Conservation (phyloP, 2,113 vertebrate species). For the Stigmatopora nigra region DNA sequence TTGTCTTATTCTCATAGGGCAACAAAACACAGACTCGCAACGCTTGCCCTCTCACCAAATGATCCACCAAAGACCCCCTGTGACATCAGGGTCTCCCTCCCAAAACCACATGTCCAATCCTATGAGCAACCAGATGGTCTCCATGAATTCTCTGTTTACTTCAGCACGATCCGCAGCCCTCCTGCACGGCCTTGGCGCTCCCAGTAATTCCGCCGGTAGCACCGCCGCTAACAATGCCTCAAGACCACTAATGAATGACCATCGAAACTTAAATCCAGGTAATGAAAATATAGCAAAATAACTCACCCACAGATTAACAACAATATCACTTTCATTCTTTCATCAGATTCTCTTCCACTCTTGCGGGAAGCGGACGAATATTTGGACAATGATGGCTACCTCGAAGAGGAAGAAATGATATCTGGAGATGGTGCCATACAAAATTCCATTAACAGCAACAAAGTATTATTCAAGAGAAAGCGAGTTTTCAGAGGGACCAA, state of each 20-base stretch:
- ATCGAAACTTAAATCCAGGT: slow-evolving; percentile 57
- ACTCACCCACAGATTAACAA: not conserved
- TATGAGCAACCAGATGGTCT: slow-evolving; percentile 56
- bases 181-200: slow-evolving; percentile 54
- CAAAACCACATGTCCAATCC: slow-evolving; percentile 56
- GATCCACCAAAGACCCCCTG: slow-evolving; percentile 58
- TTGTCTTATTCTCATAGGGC: slow-evolving; percentile 49
- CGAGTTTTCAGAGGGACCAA: slow-evolving; percentile 72
- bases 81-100: slow-evolving; percentile 47
- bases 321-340: slow-evolving; percentile 4
- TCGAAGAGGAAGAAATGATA: slow-evolving; percentile 70
- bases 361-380: slow-evolving; percentile 68
- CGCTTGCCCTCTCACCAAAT: slow-evolving; percentile 59
- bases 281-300: slow-evolving; percentile 6
- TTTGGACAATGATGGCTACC: slow-evolving; percentile 63
- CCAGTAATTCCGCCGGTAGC: slow-evolving; percentile 35
- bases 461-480: slow-evolving; percentile 67
- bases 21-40: slow-evolving; percentile 59
- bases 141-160: slow-evolving; percentile 61
- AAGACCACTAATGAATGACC: slow-evolving; percentile 59
- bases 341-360: slow-evolving; percentile 63
- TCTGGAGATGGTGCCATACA: slow-evolving; percentile 63
- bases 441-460: slow-evolving; percentile 62
- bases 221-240: slow-evolving; percentile 34
- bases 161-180: slow-evolving; percentile 58